Percentiles rank a stretch among this genome's conserved stretches.
These are phyloP conservation scores for Oxyteleia sp. DNA, from an alignment of 2,888 invertebrate genomes.

Conservation along the genomic window DNA sequence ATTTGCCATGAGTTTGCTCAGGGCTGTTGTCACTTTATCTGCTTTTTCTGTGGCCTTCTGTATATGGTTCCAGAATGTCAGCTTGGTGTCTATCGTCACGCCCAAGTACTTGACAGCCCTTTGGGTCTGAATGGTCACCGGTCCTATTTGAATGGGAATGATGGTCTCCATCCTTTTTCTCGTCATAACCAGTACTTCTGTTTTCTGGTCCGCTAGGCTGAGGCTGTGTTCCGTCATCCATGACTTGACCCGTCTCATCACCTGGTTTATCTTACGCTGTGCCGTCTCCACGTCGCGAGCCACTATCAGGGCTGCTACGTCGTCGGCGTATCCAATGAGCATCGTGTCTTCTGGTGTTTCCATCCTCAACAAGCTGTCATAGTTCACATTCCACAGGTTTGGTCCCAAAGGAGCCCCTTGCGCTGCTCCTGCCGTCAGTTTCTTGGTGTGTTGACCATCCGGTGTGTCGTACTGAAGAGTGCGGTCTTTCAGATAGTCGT, in stretches of 20 bases:
- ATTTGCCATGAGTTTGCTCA: conserved; percentile 56
- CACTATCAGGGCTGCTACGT: not conserved
- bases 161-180: not conserved
- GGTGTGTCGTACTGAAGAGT: conserved; percentile 33
- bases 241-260: not conserved
- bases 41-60: conserved; percentile 18
- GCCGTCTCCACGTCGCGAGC: not conserved
- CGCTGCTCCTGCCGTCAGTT: conserved; percentile 57
- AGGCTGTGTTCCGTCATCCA: not conserved
- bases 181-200: not conserved
- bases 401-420: conserved; percentile 72
- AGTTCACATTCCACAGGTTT: conserved; percentile 68
- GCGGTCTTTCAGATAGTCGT: conserved; percentile 57
- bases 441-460: conserved; percentile 43
- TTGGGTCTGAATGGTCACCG: not conserved
- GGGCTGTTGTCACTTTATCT: not conserved
- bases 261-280: not conserved
- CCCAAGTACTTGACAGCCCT: not conserved
- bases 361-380: not conserved
- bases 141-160: not conserved
- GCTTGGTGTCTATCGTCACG: not conserved
- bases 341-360: not conserved
- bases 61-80: not conserved
- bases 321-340: not conserved
- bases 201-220: not conserved